These are phyloP conservation scores for Mechanitis mazaeus DNA, from an alignment of 2,888 invertebrate genomes.

Conservation along the genomic window DNA sequence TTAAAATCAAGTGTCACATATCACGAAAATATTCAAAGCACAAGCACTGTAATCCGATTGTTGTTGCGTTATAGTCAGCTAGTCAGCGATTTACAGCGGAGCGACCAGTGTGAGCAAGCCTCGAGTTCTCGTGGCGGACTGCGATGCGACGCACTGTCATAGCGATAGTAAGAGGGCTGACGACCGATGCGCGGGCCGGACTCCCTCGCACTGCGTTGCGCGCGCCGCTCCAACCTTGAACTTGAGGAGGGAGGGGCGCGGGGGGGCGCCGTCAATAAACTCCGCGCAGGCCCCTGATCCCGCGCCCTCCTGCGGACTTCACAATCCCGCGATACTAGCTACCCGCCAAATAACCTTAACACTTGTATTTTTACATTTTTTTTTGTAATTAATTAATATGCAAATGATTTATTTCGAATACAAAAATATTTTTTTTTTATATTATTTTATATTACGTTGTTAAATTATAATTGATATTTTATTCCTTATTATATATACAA, in stretches of 20 bases:
- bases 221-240: constrained; percentile 79
- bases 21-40: constrained; percentile 38
- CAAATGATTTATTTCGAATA: no score
- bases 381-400: no score
- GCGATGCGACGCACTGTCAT: constrained; percentile 59
- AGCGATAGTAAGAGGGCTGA: constrained; percentile 70
- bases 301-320: constrained; percentile 38
- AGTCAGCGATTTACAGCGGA: constrained; percentile 43
- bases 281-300: constrained; percentile 72
- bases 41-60: constrained; percentile 70
- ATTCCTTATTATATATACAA: no score
- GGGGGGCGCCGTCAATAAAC: constrained; percentile 70
- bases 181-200: constrained; percentile 76
- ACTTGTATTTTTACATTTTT: constrained; percentile 9
- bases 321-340: constrained; percentile 37
- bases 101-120: constrained; percentile 50
- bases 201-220: constrained; percentile 77
- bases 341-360: constrained; percentile 31
- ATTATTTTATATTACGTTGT: no score
- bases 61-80: constrained; percentile 46
- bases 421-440: no score
- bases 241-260: constrained; percentile 72
- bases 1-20: constrained; percentile 40
- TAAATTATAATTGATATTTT: no score
- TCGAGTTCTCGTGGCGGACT: constrained; percentile 62